Evolutionary conservation across 2,888 invertebrate species (phyloP), one percentile per base, ranked within the genome.

Genomic region (Zelleria hepariella): DNA sequence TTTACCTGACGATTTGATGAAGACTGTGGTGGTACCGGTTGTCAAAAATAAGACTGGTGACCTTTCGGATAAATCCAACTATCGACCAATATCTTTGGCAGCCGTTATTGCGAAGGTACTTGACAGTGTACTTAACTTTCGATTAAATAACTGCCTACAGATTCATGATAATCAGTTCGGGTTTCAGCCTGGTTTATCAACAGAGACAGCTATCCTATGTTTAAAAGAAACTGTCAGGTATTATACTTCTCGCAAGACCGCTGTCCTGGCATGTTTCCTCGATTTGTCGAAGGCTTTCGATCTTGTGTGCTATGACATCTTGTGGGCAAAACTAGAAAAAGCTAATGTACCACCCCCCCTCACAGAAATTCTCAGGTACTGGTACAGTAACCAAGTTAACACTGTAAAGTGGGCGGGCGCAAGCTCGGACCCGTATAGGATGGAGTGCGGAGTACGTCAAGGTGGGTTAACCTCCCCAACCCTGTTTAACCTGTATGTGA

Each of bases 361-460:
- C 4, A 49, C 59, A n/a, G 3, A 8, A 4, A 7, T 63, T 1
- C 59, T 68, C 21, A 62, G 57, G 23, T 64, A 58, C 32, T 68
- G 66, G 67, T 67, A 66, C 25, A 8, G 23, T 4, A 47, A 63
- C 10, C 66, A 67, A 25, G 23, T 21, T 0, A 68, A 68, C 54
- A 4, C 4, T 10, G 64, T 66, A 1, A 57, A 58, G 32, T 67
- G 66, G 66, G 63, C 60, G 0, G 61, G 55, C 2, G 21, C 49
- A 2, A 3, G 54, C 20, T 54, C 58, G 1, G 58, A 59, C 1
- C 21, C 18, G 21, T 59, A 61, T 27, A 51, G 59, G 55, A 21
- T 59, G 32, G 52, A 59, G 51, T n/a, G n/a, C n/a, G n/a, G n/a
- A n/a, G n/a, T n/a, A n/a, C n/a, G n/a, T n/a, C n/a, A n/a, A n/a